phyloP scores from a whole-genome alignment of 2,797 vertebrate species.

The Poeciliopsis infans region DNA sequence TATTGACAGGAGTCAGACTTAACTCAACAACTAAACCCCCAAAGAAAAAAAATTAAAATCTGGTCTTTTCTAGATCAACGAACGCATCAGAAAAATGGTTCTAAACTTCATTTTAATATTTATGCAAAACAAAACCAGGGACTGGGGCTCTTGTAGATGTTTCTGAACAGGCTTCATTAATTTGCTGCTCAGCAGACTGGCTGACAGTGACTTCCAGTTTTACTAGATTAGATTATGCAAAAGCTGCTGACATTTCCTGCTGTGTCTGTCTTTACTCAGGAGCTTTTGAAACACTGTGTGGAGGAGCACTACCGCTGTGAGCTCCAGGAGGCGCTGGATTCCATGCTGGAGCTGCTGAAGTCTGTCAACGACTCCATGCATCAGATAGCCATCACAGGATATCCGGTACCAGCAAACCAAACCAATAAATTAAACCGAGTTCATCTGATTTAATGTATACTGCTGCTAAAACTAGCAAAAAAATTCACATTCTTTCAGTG shows the following conservation, averaged over 20 bases:
- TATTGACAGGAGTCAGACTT: neutral
- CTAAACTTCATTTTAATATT: neutral
- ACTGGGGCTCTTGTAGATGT: neutral
- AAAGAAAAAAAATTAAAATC: neutral
- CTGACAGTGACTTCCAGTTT: conserved; percentile 9
- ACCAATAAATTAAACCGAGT: neutral
- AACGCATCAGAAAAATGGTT: neutral
- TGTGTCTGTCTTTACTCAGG: conserved; percentile 75
- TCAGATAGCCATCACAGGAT: conserved; percentile 96
- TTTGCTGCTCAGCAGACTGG: conserved; percentile 24
- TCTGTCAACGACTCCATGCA: conserved; percentile 99
- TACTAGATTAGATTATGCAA: conserved; percentile 21
- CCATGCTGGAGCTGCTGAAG: conserved; percentile 95
- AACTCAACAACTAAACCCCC: neutral
- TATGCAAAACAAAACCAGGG: neutral
- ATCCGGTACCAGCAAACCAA: conserved; percentile 80
- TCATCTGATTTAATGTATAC: neutral
- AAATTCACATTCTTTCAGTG: neutral
- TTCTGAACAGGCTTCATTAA: conserved; percentile 13
- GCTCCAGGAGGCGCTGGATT: conserved; percentile 90
- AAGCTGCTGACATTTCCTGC: conserved; percentile 25
- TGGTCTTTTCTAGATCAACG: neutral
- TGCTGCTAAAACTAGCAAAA: neutral
- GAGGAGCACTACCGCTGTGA: conserved; percentile 84
- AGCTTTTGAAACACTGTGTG: conserved; percentile 91